These are phyloP conservation scores for Aviceda subcristata DNA, from an alignment of 2,113 vertebrate genomes.

Conservation along the genomic window DNA sequence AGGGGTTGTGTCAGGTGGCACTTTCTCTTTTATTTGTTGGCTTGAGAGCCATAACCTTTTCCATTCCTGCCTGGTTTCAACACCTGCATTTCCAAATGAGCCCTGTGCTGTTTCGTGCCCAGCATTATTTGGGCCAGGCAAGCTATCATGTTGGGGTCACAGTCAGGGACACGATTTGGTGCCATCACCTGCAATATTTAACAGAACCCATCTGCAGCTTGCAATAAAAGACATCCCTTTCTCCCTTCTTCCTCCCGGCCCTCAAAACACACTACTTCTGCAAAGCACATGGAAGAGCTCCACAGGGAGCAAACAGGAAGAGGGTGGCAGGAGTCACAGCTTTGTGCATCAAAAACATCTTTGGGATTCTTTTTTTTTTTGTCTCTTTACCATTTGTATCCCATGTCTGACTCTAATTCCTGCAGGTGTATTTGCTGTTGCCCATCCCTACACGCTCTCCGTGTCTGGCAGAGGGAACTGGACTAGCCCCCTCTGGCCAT, in stretches of 20 bases:
- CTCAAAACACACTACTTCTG: not conserved
- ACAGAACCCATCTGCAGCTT: not conserved
- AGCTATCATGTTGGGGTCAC: not conserved
- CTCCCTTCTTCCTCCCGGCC: not conserved
- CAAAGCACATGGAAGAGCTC: not conserved
- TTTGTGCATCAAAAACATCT: not conserved
- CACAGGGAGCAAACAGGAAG: not conserved
- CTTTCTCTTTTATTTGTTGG: not conserved
- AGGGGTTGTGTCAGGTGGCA: not conserved
- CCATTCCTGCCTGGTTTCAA: not conserved
- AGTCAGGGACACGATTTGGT: not conserved
- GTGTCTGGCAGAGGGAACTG: not conserved
- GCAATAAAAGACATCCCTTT: not conserved
- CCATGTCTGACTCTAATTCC: not conserved
- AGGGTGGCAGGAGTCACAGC: not conserved
- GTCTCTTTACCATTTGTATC: not conserved
- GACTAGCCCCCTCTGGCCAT: not conserved
- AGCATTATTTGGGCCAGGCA: not conserved
- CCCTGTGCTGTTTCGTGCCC: fast-evolving
- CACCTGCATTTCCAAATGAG: not conserved
- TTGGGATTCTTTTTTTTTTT: not conserved
- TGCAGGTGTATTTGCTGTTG: not conserved
- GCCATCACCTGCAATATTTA: not conserved
- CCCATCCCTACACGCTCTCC: not conserved
- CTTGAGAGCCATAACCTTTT: not conserved